Conservation (phyloP, 2,113 vertebrate genomes). For the Lophochroa leadbeateri region DNA sequence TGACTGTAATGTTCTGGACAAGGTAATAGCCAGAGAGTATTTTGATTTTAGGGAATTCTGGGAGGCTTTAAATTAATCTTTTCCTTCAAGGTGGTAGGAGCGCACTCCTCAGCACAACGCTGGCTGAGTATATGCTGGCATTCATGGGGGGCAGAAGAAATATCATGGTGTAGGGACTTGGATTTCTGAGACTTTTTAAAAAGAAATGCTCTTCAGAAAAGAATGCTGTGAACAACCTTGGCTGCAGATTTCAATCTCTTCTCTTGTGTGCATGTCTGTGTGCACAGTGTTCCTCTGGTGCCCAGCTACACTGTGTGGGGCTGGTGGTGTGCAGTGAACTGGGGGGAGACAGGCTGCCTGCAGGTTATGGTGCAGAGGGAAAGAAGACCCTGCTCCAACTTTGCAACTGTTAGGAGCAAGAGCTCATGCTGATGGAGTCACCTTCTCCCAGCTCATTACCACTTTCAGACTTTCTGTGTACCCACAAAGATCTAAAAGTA, state of each 20-base stretch:
- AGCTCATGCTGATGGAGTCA: background rate
- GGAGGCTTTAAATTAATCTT: slow-evolving; percentile 17
- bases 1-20: background rate
- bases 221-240: background rate
- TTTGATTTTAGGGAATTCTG: slow-evolving; percentile 40
- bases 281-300: background rate
- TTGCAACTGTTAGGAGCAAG: background rate
- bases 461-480: background rate
- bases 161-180: background rate
- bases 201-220: background rate
- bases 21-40: background rate
- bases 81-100: background rate
- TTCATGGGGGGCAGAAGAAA: background rate
- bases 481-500: background rate
- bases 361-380: fast-evolving
- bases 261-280: fast-evolving
- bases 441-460: background rate
- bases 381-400: background rate
- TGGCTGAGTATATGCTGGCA: background rate
- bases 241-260: background rate
- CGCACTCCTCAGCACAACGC: background rate
- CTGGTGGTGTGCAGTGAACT: background rate
- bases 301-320: background rate
- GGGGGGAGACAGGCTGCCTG: background rate
- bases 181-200: background rate